Evolutionary conservation across 2,888 invertebrate species (phyloP), one percentile per base, ranked within the genome.

Genomic region (Habroteleia sp.): DNA sequence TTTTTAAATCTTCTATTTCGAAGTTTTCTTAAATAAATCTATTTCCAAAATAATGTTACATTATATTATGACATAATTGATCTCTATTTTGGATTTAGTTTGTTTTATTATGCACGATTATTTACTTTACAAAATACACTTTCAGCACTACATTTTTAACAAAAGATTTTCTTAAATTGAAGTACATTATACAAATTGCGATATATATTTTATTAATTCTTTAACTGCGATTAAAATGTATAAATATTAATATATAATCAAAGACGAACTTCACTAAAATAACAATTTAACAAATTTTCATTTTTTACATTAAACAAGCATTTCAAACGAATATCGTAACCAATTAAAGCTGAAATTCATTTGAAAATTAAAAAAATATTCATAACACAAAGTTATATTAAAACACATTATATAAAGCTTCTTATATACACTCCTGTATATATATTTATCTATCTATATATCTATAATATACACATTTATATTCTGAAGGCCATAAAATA

Each of bases 401-500:
- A 20, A 20, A 20, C 20, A n/a, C n/a, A n/a, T n/a, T n/a, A n/a
- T n/a, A n/a, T n/a, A n/a, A n/a, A n/a, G n/a, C n/a, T n/a, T 39
- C 10, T 29, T 54, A 31, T 56, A 42, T 56, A 56, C 42, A 54
- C 14, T 39, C n/a, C n/a, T n/a, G n/a, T n/a, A n/a, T n/a, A n/a
- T n/a, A n/a, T n/a, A n/a, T n/a, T 41, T 11, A 37, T 20, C 6
- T 16, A 37, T 16, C 8, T 25, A 52, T 25, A 6, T 41, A n/a
- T 37, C 7, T 31, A 10, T 31, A 31, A 25, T 39, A 7, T 27
- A 41, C 41, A 41, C 54, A 54, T 41, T 39, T 52, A 52, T 39
- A 52, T 8, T 50, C n/a, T 23, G 16, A 52, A 52, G 52, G 52
- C 52, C 39, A 54, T 54, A 10, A 41, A 17, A 39, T 39, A 54